phyloP scores from a whole-genome alignment of 2,113 vertebrate species.

The Sminthopsis crassicaudata region DNA sequence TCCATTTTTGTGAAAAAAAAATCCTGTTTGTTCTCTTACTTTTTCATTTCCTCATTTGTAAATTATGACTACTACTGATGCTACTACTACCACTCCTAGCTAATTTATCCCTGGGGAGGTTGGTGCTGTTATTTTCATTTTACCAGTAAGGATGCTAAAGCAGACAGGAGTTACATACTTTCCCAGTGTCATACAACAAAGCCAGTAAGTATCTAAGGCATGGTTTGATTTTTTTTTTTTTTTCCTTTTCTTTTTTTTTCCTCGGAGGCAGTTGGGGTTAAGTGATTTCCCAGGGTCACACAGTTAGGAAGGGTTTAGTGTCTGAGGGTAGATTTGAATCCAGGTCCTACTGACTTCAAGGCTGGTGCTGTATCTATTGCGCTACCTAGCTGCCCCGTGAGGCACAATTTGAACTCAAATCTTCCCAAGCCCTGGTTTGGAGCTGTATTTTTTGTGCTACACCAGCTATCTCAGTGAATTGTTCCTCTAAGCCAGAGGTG shows the following conservation, averaged over 20 bases:
- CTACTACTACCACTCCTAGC: neutral
- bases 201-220: neutral
- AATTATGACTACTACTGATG: neutral
- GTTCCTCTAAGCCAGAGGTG: too few species aligned
- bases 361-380: too few species aligned
- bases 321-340: too few species aligned
- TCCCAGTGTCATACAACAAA: neutral
- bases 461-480: neutral
- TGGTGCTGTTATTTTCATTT: too few species aligned
- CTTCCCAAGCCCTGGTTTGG: neutral
- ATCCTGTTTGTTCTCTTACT: neutral
- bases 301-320: too few species aligned
- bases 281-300: too few species aligned
- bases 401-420: neutral
- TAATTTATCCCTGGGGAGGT: neutral
- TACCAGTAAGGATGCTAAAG: neutral
- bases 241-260: too few species aligned
- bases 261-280: too few species aligned
- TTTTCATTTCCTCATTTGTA: neutral
- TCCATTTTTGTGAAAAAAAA: neutral
- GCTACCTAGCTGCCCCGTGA: neutral
- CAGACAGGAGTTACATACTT: neutral
- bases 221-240: neutral
- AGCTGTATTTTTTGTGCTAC: neutral
- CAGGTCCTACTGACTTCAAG: too few species aligned